These are phyloP conservation scores for Lathamus discolor DNA, from an alignment of 2,113 vertebrate species.

Conservation along the genomic window DNA sequence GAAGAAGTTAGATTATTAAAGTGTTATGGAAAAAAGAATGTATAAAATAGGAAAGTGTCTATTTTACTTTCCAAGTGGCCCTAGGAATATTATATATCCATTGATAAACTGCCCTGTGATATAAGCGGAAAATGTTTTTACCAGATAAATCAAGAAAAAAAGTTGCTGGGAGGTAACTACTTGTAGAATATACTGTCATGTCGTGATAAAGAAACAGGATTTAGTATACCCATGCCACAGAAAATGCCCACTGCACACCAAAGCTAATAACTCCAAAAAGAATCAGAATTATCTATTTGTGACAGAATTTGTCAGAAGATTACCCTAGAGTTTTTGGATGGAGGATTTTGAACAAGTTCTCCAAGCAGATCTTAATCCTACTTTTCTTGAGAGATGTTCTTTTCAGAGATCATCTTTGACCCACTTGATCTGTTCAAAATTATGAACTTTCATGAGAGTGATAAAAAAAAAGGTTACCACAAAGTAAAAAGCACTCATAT, in stretches of 20 bases:
- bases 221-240: background rate
- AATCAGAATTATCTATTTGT: background rate
- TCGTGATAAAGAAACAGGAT: background rate
- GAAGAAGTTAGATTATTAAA: background rate
- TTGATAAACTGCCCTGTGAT: background rate
- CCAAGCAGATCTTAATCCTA: background rate
- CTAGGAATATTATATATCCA: background rate
- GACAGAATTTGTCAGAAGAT: background rate
- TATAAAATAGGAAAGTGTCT: background rate
- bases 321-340: background rate
- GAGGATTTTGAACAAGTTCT: background rate
- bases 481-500: background rate
- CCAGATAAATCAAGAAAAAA: background rate
- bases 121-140: background rate
- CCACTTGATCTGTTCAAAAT: background rate
- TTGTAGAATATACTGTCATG: background rate
- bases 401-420: background rate
- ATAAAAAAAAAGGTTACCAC: background rate
- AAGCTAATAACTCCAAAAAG: background rate
- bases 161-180: background rate
- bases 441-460: background rate
- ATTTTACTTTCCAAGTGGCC: background rate
- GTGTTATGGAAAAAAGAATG: background rate
- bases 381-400: background rate
- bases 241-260: background rate